These are phyloP conservation scores for Hirtodrosophila confusa DNA, from an alignment of 2,888 invertebrate genomes.

Conservation along the genomic window DNA sequence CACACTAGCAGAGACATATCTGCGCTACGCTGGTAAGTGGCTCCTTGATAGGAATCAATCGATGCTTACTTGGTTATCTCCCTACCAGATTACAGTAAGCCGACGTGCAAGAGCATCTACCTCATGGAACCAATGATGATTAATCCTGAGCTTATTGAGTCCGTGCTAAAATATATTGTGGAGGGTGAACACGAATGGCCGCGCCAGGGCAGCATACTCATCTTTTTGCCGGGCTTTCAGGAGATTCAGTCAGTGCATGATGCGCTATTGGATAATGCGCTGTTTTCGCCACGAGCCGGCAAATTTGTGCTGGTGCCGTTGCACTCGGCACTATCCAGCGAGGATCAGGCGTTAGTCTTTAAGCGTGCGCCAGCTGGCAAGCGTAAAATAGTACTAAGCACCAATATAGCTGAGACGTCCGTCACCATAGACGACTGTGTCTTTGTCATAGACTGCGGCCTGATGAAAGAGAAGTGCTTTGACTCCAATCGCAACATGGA, in stretches of 20 bases:
- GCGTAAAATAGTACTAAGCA: conserved; percentile 94
- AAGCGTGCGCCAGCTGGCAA: conserved; percentile 88
- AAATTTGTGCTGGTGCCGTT: conserved; percentile 91
- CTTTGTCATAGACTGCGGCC: conserved; percentile 95
- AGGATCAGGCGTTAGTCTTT: conserved; percentile 91
- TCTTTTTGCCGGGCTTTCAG: conserved; percentile 91
- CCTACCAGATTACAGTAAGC: conserved; percentile 85
- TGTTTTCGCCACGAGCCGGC: conserved; percentile 85
- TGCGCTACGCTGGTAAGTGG: conserved; percentile 87
- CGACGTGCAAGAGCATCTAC: conserved; percentile 90
- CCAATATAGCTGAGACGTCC: conserved; percentile 98
- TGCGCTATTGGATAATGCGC: conserved; percentile 87
- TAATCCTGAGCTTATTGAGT: conserved; percentile 91
- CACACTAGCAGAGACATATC: conserved; percentile 87
- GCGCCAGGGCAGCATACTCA: conserved; percentile 88
- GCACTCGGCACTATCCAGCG: conserved; percentile 93
- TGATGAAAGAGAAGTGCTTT: conserved; percentile 93
- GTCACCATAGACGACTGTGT: conserved; percentile 98
- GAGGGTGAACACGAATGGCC: conserved; percentile 87
- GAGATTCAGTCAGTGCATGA: conserved; percentile 91
- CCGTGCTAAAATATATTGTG: conserved; percentile 89
- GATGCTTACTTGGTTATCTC: background rate
- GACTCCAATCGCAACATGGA: conserved; percentile 92
- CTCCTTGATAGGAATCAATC: background rate
- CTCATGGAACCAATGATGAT: conserved; percentile 91